phyloP scores from a whole-genome alignment of 2,888 invertebrate genomes.

The Sphecodes monilicornis region DNA sequence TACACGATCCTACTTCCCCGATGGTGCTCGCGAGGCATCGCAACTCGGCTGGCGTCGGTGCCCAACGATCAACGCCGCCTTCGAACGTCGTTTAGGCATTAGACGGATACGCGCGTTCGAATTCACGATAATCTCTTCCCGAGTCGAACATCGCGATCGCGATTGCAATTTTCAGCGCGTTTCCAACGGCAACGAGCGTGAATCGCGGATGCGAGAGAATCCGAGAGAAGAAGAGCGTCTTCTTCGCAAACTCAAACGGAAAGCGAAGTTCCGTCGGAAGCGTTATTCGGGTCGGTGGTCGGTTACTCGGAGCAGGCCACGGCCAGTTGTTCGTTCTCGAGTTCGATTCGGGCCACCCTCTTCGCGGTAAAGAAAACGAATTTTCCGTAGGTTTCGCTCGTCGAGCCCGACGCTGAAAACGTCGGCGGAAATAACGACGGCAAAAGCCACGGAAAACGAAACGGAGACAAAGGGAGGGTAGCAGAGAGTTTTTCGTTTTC shows the following conservation, averaged over 20 bases:
- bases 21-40: no score
- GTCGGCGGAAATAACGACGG: background rate
- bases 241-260: background rate
- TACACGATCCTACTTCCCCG: no score
- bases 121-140: background rate
- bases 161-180: background rate
- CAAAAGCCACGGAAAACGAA: background rate
- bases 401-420: background rate
- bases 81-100: no score
- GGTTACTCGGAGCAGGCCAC: background rate
- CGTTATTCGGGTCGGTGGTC: background rate
- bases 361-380: background rate
- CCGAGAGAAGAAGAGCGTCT: background rate
- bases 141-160: background rate
- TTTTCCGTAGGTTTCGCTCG: background rate
- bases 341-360: background rate
- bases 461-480: background rate
- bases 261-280: background rate
- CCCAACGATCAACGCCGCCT: no score
- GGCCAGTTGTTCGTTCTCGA: background rate
- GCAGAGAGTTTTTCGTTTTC: background rate
- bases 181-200: background rate
- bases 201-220: background rate
- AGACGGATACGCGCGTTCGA: no score
- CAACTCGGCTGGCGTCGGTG: no score